Evolutionary conservation across 2,113 vertebrate genomes (phyloP), one percentile per base, ranked within the genome.

Genomic region (Sebastes schlegelii): DNA sequence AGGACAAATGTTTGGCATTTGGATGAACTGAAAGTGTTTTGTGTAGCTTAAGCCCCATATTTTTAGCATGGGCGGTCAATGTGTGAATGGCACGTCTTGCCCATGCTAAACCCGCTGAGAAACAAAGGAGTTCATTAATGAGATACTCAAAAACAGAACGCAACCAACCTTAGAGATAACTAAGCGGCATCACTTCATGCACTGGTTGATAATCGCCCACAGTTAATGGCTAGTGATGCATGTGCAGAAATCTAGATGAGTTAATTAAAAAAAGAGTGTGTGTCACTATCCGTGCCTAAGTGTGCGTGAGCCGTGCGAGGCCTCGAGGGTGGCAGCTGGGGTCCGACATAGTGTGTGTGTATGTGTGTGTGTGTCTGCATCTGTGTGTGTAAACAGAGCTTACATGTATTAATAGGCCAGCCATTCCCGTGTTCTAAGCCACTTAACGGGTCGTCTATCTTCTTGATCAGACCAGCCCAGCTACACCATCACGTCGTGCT

Each of bases 381-480:
- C 8, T 88, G 74, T 90, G 87, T 91, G 86, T 83, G 87, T 91
- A 92, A 93, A 93, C 84, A 92, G 54, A 93, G 85, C 89, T 91
- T 94, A 93, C 17, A 70, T 78, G 87, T 94, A 93, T 94, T 89
- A 92, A 89, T 82, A 93, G 85, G 60, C 74, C 57, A 82, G 87
- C 82, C 86, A 73, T 67, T 80, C 81, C 86, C 7, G 68, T 61
- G 70, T 74, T 64, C 83, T 94, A 95, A 95, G 89, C 94, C 90
- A 94, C 91, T 94, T 94, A 94, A 34, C 7, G 4, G 69, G 49
- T 71, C 23, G 46, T 94, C 86, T 89, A 88, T 90, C 83, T 85
- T 90, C 85, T 76, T 75, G 86, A 85, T 93, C 92, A 94, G 91
- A 88, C 83, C 89, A 90, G 91, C 92, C 91, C 81, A 81, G 74